phyloP scores from a whole-genome alignment of 2,888 invertebrate genomes.

The Syritta pipiens region DNA sequence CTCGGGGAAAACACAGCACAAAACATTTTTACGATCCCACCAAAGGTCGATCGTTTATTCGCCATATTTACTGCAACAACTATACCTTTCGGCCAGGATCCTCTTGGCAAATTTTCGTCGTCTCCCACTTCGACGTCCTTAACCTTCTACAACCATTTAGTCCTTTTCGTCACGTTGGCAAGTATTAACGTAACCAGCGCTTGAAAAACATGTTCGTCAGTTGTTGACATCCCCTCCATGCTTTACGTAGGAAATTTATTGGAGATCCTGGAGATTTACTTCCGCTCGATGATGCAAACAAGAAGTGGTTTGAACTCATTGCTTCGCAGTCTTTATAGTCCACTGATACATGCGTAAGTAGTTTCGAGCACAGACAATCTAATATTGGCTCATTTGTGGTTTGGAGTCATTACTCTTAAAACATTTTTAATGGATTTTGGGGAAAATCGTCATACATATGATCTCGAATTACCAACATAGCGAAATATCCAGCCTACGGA shows the following conservation, averaged over 20 bases:
- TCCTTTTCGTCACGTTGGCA: slow-evolving; percentile 64
- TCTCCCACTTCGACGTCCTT: slow-evolving; percentile 36
- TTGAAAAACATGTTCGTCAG: slow-evolving; percentile 58
- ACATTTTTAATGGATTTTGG: background rate
- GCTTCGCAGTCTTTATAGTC: slow-evolving; percentile 46
- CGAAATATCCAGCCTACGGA: background rate
- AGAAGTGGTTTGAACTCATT: slow-evolving; percentile 70
- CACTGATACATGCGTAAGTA: background rate
- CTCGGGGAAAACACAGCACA: too few relatives aligned
- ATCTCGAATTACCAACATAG: background rate
- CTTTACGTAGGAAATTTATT: slow-evolving; percentile 3
- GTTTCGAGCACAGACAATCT: slow-evolving; percentile 9
- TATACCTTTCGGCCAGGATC: slow-evolving; percentile 27
- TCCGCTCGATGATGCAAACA: slow-evolving; percentile 37
- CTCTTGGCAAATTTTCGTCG: slow-evolving; percentile 40
- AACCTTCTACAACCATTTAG: slow-evolving; percentile 51
- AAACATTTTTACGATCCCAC: too few relatives aligned
- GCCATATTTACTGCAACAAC: background rate
- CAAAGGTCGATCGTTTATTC: too few relatives aligned
- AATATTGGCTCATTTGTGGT: background rate
- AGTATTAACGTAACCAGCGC: slow-evolving; percentile 70
- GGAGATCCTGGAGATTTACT: background rate
- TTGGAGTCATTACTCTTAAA: background rate
- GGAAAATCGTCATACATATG: background rate
- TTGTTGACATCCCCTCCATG: slow-evolving; percentile 19